Percentiles rank a stretch among this genome's conserved stretches.
These are phyloP conservation scores for Dorcus parallelipipedus DNA, from an alignment of 2,888 invertebrate genomes.

Conservation along the genomic window DNA sequence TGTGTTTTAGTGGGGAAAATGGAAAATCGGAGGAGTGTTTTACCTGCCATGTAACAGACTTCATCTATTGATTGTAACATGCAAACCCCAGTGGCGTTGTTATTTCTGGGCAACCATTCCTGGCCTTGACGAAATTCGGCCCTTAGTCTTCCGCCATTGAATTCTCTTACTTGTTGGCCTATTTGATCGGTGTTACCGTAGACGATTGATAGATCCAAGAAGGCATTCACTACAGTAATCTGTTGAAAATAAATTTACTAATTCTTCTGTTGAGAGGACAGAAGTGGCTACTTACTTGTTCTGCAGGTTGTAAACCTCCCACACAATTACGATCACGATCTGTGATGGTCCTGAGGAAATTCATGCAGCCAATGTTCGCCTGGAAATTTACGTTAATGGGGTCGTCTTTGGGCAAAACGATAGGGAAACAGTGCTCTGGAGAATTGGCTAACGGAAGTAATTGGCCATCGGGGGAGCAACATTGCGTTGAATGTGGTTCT, in stretches of 20 bases:
- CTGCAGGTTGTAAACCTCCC: slow-evolving; percentile 60
- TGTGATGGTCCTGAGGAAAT: slow-evolving; percentile 67
- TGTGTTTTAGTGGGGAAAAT: neutral
- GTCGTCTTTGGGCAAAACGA: slow-evolving; percentile 54
- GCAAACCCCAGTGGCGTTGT: slow-evolving; percentile 69
- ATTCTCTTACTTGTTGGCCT: slow-evolving; percentile 63
- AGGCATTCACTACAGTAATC: slow-evolving; percentile 68
- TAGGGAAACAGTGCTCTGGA: slow-evolving; percentile 54
- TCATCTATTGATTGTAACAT: slow-evolving; percentile 60
- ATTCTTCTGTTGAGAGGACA: neutral
- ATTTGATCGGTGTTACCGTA: slow-evolving; percentile 72
- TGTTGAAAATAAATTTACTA: slow-evolving; percentile 36
- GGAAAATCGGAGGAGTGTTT: slow-evolving; percentile 20
- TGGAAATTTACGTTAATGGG: slow-evolving; percentile 55
- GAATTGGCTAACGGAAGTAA: slow-evolving; percentile 49
- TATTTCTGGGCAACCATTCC: slow-evolving; percentile 68
- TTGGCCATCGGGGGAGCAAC: slow-evolving; percentile 60
- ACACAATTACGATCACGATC: slow-evolving; percentile 67
- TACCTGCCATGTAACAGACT: slow-evolving; percentile 75
- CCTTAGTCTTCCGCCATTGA: slow-evolving; percentile 66
- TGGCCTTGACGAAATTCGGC: slow-evolving; percentile 60
- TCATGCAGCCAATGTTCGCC: slow-evolving; percentile 63
- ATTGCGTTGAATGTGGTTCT: slow-evolving; percentile 60
- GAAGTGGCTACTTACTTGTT: slow-evolving; percentile 57
- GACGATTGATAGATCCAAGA: slow-evolving; percentile 73